These are phyloP conservation scores for Eupsilia transversa DNA, from an alignment of 2,888 invertebrate species.

Conservation along the genomic window DNA sequence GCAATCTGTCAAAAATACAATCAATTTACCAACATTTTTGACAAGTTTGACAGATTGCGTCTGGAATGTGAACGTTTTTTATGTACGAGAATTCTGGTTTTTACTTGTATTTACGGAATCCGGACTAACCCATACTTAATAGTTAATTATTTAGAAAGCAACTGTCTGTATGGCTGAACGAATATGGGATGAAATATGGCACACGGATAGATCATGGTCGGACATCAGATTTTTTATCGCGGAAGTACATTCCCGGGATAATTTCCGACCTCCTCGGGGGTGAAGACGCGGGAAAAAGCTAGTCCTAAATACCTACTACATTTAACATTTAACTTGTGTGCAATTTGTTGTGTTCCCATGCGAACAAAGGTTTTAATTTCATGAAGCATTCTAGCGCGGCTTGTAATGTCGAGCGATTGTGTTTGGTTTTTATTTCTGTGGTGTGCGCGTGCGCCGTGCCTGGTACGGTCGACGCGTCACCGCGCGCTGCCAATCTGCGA, in stretches of 20 bases:
- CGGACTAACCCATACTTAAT: neutral
- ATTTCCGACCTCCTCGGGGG: neutral
- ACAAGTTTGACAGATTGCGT: no score
- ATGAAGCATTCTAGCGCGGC: conserved; percentile 13
- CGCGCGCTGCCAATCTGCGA: conserved; percentile 16
- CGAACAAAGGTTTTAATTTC: conserved; percentile 39
- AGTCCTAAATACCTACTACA: no score
- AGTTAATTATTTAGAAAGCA: neutral
- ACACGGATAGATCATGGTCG: no score
- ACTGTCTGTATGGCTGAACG: neutral
- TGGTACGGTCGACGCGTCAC: conserved; percentile 64
- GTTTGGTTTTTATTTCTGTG: conserved; percentile 43
- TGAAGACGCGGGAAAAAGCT: neutral
- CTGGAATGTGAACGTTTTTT: no score
- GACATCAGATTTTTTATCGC: neutral
- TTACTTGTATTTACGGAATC: neutral
- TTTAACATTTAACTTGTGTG: no score
- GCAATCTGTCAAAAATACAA: no score
- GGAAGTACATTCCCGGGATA: neutral
- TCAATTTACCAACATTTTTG: no score
- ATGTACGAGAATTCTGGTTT: no score
- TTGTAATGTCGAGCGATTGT: conserved; percentile 43
- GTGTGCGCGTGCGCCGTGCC: conserved; percentile 61
- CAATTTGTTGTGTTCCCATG: conserved; percentile 13
- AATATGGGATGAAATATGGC: neutral